Conservation (phyloP, 2,888 invertebrate species). For the Sphaerophoria taeniata region DNA sequence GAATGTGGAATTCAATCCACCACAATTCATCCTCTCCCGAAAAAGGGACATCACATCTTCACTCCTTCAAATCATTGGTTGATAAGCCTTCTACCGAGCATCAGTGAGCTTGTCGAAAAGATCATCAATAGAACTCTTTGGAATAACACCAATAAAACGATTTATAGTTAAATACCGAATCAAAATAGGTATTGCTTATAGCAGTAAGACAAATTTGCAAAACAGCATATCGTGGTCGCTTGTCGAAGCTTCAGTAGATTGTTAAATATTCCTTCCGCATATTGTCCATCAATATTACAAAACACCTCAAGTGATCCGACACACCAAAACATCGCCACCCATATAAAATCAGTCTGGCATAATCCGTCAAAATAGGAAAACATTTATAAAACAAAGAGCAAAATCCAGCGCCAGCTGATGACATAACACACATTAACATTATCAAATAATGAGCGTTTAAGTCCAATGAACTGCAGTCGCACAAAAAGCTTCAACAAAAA, state of each 20-base stretch:
- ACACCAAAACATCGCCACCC: conserved; percentile 31
- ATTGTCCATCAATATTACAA: conserved; percentile 21
- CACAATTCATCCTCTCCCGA: too few relatives aligned
- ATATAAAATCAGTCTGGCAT: conserved; percentile 60
- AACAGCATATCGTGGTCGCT: neutral
- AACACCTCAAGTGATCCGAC: conserved; percentile 24
- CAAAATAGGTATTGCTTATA: too few relatives aligned
- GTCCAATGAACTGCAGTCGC: conserved; percentile 64
- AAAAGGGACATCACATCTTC: too few relatives aligned
- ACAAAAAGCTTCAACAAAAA: conserved; percentile 18
- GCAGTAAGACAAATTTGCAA: too few relatives aligned
- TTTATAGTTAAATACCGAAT: too few relatives aligned
- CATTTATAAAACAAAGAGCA: conserved; percentile 59
- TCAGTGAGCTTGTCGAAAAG: too few relatives aligned
- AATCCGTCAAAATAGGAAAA: conserved; percentile 48
- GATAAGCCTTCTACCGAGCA: too few relatives aligned
- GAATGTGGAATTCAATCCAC: too few relatives aligned
- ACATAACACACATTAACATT: conserved; percentile 67
- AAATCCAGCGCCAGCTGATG: conserved; percentile 25
- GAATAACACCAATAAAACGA: too few relatives aligned
- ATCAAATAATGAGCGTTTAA: conserved; percentile 43
- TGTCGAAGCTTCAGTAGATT: neutral
- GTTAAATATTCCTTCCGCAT: conserved; percentile 54
- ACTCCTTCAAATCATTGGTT: too few relatives aligned
- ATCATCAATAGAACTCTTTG: too few relatives aligned